These are phyloP conservation scores for Chrysopilus asiliformis DNA, from an alignment of 2,888 invertebrate species.

Conservation along the genomic window DNA sequence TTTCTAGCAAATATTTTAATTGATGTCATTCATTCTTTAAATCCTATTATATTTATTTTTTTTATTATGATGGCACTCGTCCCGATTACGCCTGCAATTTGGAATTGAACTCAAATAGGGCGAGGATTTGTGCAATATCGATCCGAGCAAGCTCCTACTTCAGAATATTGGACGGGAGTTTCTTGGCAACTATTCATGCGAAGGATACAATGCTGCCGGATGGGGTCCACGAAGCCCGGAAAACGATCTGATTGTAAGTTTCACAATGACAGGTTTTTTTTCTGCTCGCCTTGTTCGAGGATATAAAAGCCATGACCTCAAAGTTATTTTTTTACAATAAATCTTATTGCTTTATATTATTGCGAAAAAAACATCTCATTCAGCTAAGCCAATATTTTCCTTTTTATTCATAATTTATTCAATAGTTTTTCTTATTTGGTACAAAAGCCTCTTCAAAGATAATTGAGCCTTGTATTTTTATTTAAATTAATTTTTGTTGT, in stretches of 20 bases:
- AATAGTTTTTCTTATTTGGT: no score
- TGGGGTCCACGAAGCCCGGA: conserved; percentile 72
- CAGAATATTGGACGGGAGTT: conserved; percentile 78
- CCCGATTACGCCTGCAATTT: neutral
- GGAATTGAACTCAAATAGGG: no score
- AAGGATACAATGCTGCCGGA: conserved; percentile 76
- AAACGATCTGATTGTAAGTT: conserved; percentile 57
- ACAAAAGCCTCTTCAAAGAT: neutral
- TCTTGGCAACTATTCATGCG: conserved; percentile 89
- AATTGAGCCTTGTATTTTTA: neutral
- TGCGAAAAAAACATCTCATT: no score
- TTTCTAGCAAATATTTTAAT: no score
- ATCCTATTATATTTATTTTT: neutral
- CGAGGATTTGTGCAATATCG: conserved; percentile 66
- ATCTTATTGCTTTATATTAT: conserved; percentile 5
- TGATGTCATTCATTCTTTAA: no score
- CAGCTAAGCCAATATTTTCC: no score
- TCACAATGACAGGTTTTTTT: conserved; percentile 52
- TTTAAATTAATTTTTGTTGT: neutral
- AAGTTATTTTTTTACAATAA: no score
- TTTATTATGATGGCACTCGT: conserved; percentile 2
- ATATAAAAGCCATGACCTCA: no score
- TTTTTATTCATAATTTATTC: no score
- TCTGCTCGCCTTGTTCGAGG: conserved; percentile 1
- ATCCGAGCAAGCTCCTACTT: conserved; percentile 71